Conservation (phyloP, 2,113 vertebrate species). For the Microcebus griseorufus region DNA sequence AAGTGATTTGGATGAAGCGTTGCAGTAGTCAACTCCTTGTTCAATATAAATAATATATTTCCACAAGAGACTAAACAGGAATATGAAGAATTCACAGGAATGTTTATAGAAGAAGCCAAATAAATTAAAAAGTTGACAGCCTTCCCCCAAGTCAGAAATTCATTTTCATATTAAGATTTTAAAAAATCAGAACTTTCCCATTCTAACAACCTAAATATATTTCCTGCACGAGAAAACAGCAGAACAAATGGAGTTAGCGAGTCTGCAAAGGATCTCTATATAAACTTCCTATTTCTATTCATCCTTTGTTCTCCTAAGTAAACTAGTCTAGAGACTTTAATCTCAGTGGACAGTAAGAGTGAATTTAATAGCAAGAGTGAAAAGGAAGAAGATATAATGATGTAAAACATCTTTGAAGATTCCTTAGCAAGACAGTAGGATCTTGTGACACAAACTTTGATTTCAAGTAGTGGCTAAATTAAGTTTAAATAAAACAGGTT, state of each 20-base stretch:
- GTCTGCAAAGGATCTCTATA: background rate
- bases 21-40: conserved; percentile 33
- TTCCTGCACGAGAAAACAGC: background rate
- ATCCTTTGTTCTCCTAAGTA: conserved; percentile 24
- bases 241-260: conserved; percentile 7
- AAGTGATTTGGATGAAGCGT: conserved; percentile 55
- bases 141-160: conserved; percentile 53
- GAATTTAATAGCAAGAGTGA: conserved; percentile 34
- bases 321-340: conserved; percentile 59
- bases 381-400: background rate
- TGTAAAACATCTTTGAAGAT: conserved; percentile 45
- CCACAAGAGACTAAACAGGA: background rate
- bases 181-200: background rate
- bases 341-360: conserved; percentile 45
- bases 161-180: conserved; percentile 50
- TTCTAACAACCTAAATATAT: background rate
- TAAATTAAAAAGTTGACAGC: conserved; percentile 51
- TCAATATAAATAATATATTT: conserved; percentile 66
- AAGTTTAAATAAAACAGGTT: background rate
- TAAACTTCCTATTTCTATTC: conserved; percentile 44
- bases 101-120: background rate
- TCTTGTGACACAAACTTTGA: conserved; percentile 10
- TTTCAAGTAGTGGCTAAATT: conserved; percentile 60
- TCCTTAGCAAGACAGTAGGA: conserved; percentile 19
- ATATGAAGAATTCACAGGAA: conserved; percentile 35